Percentiles rank a stretch among this genome's conserved stretches.
phyloP scores from a whole-genome alignment of 2,797 vertebrate species.

The Salarias fasciatus region DNA sequence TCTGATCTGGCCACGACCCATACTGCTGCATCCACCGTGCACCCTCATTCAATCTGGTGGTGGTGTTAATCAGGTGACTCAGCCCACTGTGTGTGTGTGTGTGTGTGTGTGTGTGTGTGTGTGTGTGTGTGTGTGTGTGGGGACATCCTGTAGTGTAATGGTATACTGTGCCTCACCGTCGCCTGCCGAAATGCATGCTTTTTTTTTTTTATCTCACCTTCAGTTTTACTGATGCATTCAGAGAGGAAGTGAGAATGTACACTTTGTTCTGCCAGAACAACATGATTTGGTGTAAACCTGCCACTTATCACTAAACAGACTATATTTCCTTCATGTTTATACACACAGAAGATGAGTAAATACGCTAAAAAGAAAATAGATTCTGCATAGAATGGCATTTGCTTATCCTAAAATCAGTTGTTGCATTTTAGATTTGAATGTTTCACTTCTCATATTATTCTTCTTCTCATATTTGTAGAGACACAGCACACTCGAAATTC shows the following conservation, averaged over 20 bases:
- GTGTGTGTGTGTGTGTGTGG: no score
- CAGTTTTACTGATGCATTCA: conserved; percentile 8
- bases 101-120: no score
- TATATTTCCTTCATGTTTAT: background rate
- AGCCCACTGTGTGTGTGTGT: no score
- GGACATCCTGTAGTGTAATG: conserved; percentile 63
- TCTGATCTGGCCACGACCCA: conserved; percentile 15
- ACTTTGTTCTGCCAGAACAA: background rate
- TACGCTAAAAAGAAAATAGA: no score
- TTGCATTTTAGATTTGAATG: background rate
- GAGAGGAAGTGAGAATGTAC: conserved; percentile 43
- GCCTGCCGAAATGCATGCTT: conserved; percentile 1
- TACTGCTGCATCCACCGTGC: background rate
- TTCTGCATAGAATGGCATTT: no score
- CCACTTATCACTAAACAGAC: background rate
- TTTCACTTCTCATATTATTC: background rate
- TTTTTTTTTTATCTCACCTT: conserved; percentile 23
- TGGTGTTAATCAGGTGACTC: conserved; percentile 63
- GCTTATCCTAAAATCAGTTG: background rate
- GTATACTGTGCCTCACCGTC: conserved; percentile 53
- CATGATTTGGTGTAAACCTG: conserved; percentile 34
- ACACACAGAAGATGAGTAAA: background rate
- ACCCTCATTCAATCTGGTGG: conserved; percentile 11
- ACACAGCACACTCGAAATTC: background rate
- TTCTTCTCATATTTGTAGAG: no score